Percentiles rank a stretch among this genome's conserved stretches.
phyloP scores from a whole-genome alignment of 1,140 invertebrate species.

The Drosophila lacteicornis region DNA sequence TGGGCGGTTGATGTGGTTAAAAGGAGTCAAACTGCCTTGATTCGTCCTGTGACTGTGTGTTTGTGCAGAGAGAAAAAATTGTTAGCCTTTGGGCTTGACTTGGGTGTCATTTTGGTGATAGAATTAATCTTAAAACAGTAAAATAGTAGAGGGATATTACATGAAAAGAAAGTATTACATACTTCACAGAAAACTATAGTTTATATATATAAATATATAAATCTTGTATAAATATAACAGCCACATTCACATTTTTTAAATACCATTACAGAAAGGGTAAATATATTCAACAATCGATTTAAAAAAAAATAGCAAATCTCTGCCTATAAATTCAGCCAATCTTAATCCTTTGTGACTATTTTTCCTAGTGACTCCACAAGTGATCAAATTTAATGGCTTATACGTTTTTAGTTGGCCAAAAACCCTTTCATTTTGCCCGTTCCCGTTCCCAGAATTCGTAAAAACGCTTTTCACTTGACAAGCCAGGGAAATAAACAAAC shows the following conservation, averaged over 20 bases:
- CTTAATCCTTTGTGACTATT: neutral
- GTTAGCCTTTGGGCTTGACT: neutral
- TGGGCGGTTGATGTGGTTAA: constrained; percentile 44
- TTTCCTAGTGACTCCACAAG: constrained; percentile 3
- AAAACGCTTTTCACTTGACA: constrained; percentile 65
- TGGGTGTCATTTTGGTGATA: too few relatives aligned
- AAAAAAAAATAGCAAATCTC: neutral
- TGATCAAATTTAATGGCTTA: constrained; percentile 24
- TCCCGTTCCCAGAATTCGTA: neutral
- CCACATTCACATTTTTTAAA: neutral
- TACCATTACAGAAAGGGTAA: neutral
- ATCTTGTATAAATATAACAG: neutral
- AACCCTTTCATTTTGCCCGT: constrained; percentile 3
- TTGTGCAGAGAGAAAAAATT: constrained; percentile 11
- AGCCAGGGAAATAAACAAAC: constrained; percentile 59
- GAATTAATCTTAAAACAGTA: too few relatives aligned
- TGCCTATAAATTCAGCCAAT: neutral
- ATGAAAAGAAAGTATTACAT: neutral
- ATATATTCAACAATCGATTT: neutral
- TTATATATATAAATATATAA: neutral
- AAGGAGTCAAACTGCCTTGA: constrained; percentile 38
- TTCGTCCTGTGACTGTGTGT: constrained; percentile 13
- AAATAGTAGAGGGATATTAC: neutral
- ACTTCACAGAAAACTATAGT: neutral
- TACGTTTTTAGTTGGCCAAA: constrained; percentile 14